Conservation (phyloP, 2,888 invertebrate species). For the Nycteola revayana region DNA sequence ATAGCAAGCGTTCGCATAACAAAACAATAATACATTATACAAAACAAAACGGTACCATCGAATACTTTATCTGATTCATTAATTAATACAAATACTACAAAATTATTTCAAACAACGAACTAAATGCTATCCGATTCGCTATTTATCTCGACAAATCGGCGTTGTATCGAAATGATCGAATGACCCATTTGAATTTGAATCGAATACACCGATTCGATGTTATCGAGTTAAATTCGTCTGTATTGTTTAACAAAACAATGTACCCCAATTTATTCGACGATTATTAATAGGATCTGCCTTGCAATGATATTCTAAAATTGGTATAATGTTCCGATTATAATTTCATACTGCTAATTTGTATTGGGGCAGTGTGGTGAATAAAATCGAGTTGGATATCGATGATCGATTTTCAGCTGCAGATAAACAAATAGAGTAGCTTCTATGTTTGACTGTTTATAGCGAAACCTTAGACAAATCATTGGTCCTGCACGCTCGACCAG, state of each 20-base stretch:
- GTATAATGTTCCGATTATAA: neutral
- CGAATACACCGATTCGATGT: slow-evolving; percentile 24
- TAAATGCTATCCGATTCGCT: slow-evolving; percentile 17
- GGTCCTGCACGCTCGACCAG: too few relatives aligned
- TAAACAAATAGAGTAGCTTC: too few relatives aligned
- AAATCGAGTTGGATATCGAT: too few relatives aligned
- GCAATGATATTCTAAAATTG: slow-evolving; percentile 19
- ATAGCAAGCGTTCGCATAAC: too few relatives aligned
- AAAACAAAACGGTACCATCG: slow-evolving; percentile 3
- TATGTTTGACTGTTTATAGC: too few relatives aligned
- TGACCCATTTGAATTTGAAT: slow-evolving; percentile 31
- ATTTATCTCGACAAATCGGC: slow-evolving; percentile 30
- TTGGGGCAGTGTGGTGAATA: too few relatives aligned
- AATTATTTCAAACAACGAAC: slow-evolving; percentile 14
- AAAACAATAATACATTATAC: too few relatives aligned
- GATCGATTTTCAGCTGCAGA: too few relatives aligned
- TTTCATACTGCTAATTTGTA: too few relatives aligned
- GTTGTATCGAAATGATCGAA: slow-evolving; percentile 33
- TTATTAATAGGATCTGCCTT: slow-evolving; percentile 26
- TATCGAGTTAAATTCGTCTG: slow-evolving; percentile 28
- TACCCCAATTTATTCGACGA: slow-evolving; percentile 23
- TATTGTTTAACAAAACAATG: slow-evolving; percentile 33
- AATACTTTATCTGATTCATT: slow-evolving; percentile 5
- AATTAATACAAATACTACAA: slow-evolving; percentile 9
- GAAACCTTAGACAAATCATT: too few relatives aligned